Percentiles rank a stretch among this genome's conserved stretches.
Evolutionary conservation across 2,888 invertebrate species (phyloP).

Genomic region (Pediacus dermestoides): DNA sequence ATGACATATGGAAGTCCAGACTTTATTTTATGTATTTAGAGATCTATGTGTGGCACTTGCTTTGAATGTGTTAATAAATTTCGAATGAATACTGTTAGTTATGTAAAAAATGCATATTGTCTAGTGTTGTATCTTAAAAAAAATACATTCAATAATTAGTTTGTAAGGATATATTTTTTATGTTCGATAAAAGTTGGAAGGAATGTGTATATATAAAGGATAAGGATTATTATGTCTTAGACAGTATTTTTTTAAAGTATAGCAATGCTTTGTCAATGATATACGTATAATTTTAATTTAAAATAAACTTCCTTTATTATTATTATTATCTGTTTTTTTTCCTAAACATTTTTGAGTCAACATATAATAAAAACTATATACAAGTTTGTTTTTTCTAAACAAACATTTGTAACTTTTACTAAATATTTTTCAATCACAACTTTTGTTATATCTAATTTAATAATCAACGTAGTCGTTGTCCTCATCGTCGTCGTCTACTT

Average conservation of each 20-base stretch:
- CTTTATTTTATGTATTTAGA: conserved; percentile 15
- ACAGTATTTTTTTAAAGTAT: conserved; percentile 52
- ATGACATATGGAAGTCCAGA: conserved; percentile 4
- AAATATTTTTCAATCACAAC: too few relatives aligned
- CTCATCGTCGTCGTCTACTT: too few relatives aligned
- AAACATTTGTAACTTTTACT: too few relatives aligned
- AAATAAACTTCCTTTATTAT: too few relatives aligned
- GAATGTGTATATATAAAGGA: conserved; percentile 6
- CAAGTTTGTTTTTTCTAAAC: too few relatives aligned
- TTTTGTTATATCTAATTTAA: too few relatives aligned
- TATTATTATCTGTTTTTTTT: too few relatives aligned
- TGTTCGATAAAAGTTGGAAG: conserved; percentile 18
- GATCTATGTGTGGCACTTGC: conserved; percentile 28
- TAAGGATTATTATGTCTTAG: conserved; percentile 39
- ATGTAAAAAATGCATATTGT: conserved; percentile 20
- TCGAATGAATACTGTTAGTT: conserved; percentile 23
- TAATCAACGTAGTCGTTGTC: too few relatives aligned
- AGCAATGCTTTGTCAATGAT: conserved; percentile 49
- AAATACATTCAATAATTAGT: conserved; percentile 43
- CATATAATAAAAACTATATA: too few relatives aligned
- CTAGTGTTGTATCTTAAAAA: conserved; percentile 24
- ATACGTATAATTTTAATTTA: too few relatives aligned
- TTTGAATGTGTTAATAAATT: conserved; percentile 28
- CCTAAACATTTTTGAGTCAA: too few relatives aligned
- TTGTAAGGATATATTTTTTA: conserved; percentile 35